Base-by-base conservation (phyloP, 2,888 invertebrate species). In the Bruchidius siliquastri region DNA sequence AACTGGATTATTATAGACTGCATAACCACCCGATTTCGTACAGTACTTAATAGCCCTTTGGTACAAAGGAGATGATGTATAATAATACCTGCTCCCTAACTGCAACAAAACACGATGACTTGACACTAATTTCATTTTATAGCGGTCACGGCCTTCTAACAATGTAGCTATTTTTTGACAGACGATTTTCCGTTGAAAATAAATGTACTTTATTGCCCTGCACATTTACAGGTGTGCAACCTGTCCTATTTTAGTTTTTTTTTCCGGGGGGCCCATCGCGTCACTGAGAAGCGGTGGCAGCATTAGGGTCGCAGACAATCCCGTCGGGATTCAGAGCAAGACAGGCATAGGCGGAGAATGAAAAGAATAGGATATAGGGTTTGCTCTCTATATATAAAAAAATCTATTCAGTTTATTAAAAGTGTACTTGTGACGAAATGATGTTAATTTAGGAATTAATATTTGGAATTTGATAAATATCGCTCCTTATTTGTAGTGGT, bases 191-290 rank as follows among this genome's bases (percentile, higher is more conserved):
- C 84, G 84, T 84, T 84, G 80, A 80, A 81, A 81, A 77, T 80
- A 80, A 83, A 83, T 83, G 80, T 82, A 83, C 82, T 83, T 83
- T 82, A 82, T 83, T 80, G 79, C 80, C 77, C 75, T 74, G 74
- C 74, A 75, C 75, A 77, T 79, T 78, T 79, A 84, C 85, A 85
- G 85, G 84, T 85, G 84, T 84, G 81, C 82, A 84, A 84, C 84
- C 83, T 85, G 84, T 81, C 82, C 83, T 77, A 82, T 81, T 82
- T 79, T 72, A 76, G 75, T 78, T 76, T 79, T 79, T 78, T 49
- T 49, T 49, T 13, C 49, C 3, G 49, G 49, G 18, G 49, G 49
- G 6, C 49, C 18, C 18, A 49, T 49, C 49, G 49, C 49, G 49
- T 49, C 49, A 49, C 49, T 30, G 30, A 49, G 49, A 49, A 49